Base-by-base conservation (phyloP, 2,888 invertebrate genomes). In the Megaustenia siamemsis region DNA sequence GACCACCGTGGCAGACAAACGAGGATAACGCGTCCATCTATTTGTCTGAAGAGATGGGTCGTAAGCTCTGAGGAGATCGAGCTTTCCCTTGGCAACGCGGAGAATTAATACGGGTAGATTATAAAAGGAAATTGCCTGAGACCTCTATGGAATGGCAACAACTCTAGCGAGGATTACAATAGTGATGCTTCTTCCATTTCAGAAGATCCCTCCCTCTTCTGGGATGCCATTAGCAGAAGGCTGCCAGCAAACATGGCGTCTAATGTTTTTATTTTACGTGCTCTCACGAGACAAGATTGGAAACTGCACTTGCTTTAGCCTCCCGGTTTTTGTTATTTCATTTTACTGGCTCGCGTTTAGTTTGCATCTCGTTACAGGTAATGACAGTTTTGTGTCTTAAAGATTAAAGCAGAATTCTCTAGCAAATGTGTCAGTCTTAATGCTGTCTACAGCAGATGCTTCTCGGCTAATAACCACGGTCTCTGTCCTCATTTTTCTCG, bases 81-180 rank as follows among this genome's bases (percentile, higher is more conserved):
- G 73, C 60, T 66, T 76, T 63, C 76, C 35, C 83, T 56, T 45
- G 38, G 35, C 71, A 71, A 24, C 66, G 45, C n/a, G 21, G 40
- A 10, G 83, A 88, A 88, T 88, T 87, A 90, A 89, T 90, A 88
- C 88, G 82, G 88, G 86, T 87, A 89, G 89, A 90, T 90, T 90
- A 89, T 86, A 76, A 68, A 80, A 86, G 89, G 88, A 90, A 90
- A 90, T 90, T 90, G 89, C 88, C 89, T 90, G 89, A 87, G 87
- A 88, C 88, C 89, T 88, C 89, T 82, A 80, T 80, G 75, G 89
- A 56, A 76, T 71, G 56, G 79, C 73, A 53, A 73, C 66, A 28
- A 63, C 49, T 60, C 76, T 40, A 15, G 35, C 28, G 53, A 40
- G 85, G 86, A 85, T 86, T 86, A 86, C 63, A 79, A 49, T 35